Conservation (phyloP, 2,113 vertebrate species). For the Coryphaenoides rupestris region DNA sequence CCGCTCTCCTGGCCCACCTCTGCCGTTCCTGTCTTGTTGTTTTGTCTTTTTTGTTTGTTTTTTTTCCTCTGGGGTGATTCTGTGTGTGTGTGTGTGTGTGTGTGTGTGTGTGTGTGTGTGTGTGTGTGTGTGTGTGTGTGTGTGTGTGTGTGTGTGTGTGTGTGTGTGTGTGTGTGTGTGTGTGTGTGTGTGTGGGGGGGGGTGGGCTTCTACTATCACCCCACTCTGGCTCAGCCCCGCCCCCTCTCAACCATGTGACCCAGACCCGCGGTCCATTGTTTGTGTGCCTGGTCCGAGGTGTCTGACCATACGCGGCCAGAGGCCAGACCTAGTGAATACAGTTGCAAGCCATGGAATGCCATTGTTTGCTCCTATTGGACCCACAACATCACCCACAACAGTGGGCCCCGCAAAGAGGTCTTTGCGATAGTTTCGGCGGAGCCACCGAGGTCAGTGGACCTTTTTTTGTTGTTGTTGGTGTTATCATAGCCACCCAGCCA, state of each 20-base stretch:
- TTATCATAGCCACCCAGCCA: conserved; percentile 15
- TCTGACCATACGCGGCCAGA: conserved; percentile 50
- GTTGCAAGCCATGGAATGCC: conserved; percentile 74
- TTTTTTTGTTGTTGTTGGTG: conserved; percentile 7
- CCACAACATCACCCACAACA: conserved; percentile 44
- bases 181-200: conserved; percentile 1
- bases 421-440: conserved; percentile 37
- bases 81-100: conserved; percentile 4
- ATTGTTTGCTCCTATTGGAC: conserved; percentile 70
- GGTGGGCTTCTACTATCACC: conserved; percentile 32
- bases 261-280: conserved; percentile 55
- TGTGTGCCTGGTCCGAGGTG: conserved; percentile 46
- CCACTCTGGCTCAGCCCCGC: conserved; percentile 26
- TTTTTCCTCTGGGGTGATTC: neutral
- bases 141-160: conserved; percentile 2
- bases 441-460: conserved; percentile 20
- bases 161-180: conserved; percentile 5
- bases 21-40: neutral
- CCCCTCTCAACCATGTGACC: conserved; percentile 41
- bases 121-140: neutral
- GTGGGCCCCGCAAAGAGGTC: conserved; percentile 55
- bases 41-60: neutral
- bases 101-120: conserved; percentile 3
- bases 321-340: conserved; percentile 62
- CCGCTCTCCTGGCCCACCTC: neutral